Conservation (phyloP, 1,140 invertebrate genomes). For the Hirudo medicinalis region DNA sequence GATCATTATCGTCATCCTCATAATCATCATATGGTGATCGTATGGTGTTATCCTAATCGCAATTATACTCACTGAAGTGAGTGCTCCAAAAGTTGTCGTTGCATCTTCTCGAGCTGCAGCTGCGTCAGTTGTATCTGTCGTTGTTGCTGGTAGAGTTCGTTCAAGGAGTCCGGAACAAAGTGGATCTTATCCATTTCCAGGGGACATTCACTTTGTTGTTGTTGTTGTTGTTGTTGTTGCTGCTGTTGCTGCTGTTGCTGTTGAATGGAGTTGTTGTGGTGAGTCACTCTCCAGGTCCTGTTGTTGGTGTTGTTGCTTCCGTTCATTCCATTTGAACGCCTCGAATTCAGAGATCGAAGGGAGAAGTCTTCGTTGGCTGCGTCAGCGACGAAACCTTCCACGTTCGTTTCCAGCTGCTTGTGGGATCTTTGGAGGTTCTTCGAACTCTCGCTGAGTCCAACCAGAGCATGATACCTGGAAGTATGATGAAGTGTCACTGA, state of each 20-base stretch:
- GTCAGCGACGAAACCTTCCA: not conserved
- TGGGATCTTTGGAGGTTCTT: not conserved
- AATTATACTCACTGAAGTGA: not conserved
- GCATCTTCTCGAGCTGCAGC: not conserved
- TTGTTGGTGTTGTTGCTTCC: slow-evolving; percentile 10
- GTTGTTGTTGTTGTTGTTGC: no score
- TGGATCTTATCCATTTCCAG: not conserved
- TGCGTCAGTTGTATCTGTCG: not conserved
- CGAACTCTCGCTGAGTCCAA: not conserved
- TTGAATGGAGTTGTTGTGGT: no score
- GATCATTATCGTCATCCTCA: no score
- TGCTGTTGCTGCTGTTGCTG: no score
- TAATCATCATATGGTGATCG: not conserved
- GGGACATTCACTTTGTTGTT: no score
- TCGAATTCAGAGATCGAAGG: no score
- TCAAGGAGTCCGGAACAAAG: not conserved
- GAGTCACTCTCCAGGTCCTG: no score
- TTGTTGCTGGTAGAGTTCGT: not conserved
- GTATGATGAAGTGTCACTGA: no score
- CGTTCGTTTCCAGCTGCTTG: not conserved
- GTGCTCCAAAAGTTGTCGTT: not conserved
- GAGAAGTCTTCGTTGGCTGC: not conserved
- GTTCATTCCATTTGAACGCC: no score
- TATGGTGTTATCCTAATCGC: not conserved
- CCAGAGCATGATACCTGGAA: not conserved